A percentile compares a stretch with the other conserved stretches of the same genome.
Conservation (phyloP, 1,140 invertebrate genomes). For the Drosophila micromelanica region DNA sequence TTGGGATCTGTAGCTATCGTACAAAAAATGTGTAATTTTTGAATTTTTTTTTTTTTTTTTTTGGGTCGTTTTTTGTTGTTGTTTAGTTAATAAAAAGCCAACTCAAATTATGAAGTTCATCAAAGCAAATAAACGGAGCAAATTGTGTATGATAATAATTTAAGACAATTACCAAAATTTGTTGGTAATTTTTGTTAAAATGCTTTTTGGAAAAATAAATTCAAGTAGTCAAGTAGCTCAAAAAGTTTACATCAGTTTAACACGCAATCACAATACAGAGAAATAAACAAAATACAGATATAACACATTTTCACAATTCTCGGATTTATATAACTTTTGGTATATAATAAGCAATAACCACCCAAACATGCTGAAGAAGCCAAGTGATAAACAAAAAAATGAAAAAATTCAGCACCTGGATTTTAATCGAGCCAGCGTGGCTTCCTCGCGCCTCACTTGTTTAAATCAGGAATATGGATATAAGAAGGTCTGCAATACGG, state of each 20-base stretch:
- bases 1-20: no score
- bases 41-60: no score
- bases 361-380: background rate
- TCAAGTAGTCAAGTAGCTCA: no score
- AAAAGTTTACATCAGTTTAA: no score
- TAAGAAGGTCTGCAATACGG: slow-evolving; percentile 2
- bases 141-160: background rate
- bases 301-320: no score
- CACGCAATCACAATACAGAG: no score
- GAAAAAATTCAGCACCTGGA: background rate
- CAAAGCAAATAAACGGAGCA: slow-evolving; percentile 15
- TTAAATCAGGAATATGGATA: slow-evolving; percentile 45
- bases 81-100: slow-evolving; percentile 4
- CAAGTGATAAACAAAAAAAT: background rate
- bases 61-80: background rate
- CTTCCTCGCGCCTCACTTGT: slow-evolving; percentile 8
- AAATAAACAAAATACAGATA: no score
- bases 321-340: no score
- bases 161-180: slow-evolving; percentile 5
- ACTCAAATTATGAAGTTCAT: background rate
- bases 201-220: background rate
- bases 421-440: slow-evolving; percentile 3
- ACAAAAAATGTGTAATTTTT: no score
- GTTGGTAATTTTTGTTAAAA: background rate
- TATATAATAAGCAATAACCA: no score